A percentile compares a stretch with the other conserved stretches of the same genome.
These are phyloP conservation scores for Apamea sordens DNA, from an alignment of 2,888 invertebrate genomes.

Conservation along the genomic window DNA sequence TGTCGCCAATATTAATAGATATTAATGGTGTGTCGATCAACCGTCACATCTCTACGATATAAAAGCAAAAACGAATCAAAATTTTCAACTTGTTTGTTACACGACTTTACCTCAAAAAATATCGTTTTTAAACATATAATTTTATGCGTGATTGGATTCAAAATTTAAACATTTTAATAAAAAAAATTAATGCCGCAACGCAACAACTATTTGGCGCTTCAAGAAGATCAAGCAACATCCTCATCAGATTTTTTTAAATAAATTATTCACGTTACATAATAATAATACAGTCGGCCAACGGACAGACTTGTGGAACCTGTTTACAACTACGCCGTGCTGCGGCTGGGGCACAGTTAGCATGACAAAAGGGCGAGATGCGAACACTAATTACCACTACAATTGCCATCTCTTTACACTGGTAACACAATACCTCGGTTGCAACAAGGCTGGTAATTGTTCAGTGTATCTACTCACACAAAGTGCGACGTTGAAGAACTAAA, in stretches of 20 bases:
- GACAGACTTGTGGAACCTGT: conserved; percentile 50
- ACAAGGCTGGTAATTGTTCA: conserved; percentile 57
- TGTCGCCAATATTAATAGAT: conserved; percentile 37
- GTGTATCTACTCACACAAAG: conserved; percentile 45
- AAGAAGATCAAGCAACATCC: conserved; percentile 31
- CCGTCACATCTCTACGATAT: conserved; percentile 13
- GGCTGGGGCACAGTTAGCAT: conserved; percentile 42
- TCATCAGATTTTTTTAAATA: conserved; percentile 32
- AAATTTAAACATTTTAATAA: conserved; percentile 57
- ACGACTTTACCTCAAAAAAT: conserved; percentile 2
- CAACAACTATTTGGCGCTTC: conserved; percentile 41
- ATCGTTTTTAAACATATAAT: conserved; percentile 25
- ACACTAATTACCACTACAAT: conserved; percentile 69
- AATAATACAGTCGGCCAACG: conserved; percentile 6
- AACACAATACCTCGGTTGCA: conserved; percentile 66
- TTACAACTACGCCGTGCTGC: conserved; percentile 34
- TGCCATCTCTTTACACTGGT: conserved; percentile 58
- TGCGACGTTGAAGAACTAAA: conserved; percentile 38
- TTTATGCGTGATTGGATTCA: conserved; percentile 45
- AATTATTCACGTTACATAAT: conserved; percentile 25
- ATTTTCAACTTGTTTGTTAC: neutral
- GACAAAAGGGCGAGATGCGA: conserved; percentile 60
- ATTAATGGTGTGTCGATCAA: conserved; percentile 35
- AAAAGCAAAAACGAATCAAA: conserved; percentile 13
- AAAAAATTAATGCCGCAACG: conserved; percentile 35